Percentiles rank a stretch among this genome's conserved stretches.
These are phyloP conservation scores for Vespertilio murinus DNA, from an alignment of 2,797 vertebrate species.

Conservation along the genomic window DNA sequence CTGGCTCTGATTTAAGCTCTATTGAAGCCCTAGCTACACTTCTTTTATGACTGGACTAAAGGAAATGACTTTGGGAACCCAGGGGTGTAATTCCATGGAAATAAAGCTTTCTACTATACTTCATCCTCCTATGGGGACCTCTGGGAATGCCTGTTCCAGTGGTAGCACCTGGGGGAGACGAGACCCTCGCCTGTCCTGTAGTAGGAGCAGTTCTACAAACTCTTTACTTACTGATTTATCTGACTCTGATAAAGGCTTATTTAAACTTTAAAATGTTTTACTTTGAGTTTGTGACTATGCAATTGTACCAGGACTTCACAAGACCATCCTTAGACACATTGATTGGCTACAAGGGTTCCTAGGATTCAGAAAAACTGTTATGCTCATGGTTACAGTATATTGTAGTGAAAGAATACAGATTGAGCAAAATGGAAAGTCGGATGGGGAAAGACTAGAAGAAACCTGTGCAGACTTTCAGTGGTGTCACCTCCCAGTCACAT, in stretches of 20 bases:
- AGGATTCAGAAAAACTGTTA: background rate
- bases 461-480: background rate
- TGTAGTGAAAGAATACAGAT: background rate
- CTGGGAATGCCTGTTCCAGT: background rate
- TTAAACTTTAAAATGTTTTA: background rate
- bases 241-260: background rate
- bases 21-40: background rate
- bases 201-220: background rate
- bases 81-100: background rate
- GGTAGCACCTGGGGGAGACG: background rate
- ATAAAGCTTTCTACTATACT: background rate
- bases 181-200: background rate
- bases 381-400: background rate
- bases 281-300: background rate
- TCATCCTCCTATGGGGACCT: background rate
- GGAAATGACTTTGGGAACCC: background rate
- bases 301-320: background rate
- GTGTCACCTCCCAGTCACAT: accelerated
- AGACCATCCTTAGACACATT: background rate
- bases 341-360: background rate
- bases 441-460: background rate
- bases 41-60: background rate
- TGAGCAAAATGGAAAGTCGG: background rate
- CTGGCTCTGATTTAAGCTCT: background rate
- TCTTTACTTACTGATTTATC: background rate